A percentile compares a stretch with the other conserved stretches of the same genome.
Conservation (phyloP, 1,140 invertebrate genomes). For the Rhopalosiphum padi region DNA sequence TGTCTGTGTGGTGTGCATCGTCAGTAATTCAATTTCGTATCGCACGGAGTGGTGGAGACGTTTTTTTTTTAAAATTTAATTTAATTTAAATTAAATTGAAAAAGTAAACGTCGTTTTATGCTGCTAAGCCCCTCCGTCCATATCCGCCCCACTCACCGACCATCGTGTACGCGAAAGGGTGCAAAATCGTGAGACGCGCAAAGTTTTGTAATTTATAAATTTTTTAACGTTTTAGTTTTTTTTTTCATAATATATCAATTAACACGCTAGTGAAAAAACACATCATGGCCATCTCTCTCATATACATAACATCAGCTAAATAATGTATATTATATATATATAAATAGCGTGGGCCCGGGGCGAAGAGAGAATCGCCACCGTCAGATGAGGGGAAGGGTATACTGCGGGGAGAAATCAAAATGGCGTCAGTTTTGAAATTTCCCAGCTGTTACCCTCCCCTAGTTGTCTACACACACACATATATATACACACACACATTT, state of each 20-base stretch:
- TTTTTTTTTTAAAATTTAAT: not conserved
- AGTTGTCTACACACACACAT: not conserved
- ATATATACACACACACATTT: not conserved
- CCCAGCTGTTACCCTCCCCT: constrained; percentile 48
- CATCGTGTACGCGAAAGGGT: not conserved
- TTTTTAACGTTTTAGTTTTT: constrained; percentile 15
- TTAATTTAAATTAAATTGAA: constrained; percentile 22
- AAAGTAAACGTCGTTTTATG: constrained; percentile 31
- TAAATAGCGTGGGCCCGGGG: not conserved
- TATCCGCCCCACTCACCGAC: not conserved
- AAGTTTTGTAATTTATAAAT: not conserved
- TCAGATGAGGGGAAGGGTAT: not conserved
- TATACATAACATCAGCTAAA: not conserved
- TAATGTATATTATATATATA: not conserved
- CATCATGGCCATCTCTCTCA: not conserved
- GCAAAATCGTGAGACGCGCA: not conserved
- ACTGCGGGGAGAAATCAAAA: constrained; percentile 20
- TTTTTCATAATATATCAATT: constrained; percentile 35
- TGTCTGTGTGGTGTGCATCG: not conserved
- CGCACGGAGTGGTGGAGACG: not conserved
- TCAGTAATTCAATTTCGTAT: not conserved
- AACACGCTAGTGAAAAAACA: not conserved
- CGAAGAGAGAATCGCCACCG: not conserved
- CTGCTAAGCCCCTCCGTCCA: not conserved
- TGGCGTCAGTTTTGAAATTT: constrained; percentile 51